phyloP scores from a whole-genome alignment of 1,140 invertebrate genomes.

The Mylabris phalerata region DNA sequence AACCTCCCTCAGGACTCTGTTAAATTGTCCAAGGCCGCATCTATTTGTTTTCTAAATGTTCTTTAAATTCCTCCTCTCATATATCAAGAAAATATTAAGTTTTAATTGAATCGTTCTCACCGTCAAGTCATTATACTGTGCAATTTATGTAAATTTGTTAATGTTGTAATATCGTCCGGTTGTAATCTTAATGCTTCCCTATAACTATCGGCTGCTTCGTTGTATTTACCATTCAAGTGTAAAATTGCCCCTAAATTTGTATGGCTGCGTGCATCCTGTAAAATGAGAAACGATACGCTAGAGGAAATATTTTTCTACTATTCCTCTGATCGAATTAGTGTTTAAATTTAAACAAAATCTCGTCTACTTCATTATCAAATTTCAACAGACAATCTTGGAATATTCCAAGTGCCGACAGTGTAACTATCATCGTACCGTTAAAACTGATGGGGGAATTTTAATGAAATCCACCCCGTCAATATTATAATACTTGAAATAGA shows the following conservation, averaged over 20 bases:
- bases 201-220: conserved; percentile 78
- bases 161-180: conserved; percentile 78
- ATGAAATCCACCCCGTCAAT: no score
- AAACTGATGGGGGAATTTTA: no score
- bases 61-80: not conserved
- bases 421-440: no score
- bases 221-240: conserved; percentile 83
- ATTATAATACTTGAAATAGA: no score
- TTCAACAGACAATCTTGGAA: no score
- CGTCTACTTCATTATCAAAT: no score
- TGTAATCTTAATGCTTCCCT: conserved; percentile 72
- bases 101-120: not conserved
- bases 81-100: not conserved
- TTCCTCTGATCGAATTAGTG: no score
- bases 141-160: conserved; percentile 82
- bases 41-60: not conserved
- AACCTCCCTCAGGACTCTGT: not conserved
- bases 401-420: no score
- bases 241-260: conserved; percentile 91
- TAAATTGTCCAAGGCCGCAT: no score
- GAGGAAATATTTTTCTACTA: no score
- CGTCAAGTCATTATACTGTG: conserved; percentile 50
- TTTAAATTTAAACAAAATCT: no score
- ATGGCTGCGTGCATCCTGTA: conserved; percentile 77
- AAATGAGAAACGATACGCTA: conserved; percentile 21